Conservation (phyloP, 2,113 vertebrate species). For the Electrona antarctica region DNA sequence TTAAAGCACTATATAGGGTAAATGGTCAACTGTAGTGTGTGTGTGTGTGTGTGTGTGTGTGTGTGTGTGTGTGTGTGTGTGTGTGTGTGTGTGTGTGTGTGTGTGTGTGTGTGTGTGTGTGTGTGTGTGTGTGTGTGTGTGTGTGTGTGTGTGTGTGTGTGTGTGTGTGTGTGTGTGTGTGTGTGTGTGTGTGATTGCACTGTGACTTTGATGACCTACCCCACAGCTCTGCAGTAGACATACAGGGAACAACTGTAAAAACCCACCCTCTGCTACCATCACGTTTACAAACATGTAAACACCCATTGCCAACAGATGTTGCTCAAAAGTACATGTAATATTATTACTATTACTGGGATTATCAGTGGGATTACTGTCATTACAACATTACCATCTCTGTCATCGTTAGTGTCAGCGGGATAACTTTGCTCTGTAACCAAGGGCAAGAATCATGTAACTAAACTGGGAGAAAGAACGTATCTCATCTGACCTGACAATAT, state of each 20-base stretch:
- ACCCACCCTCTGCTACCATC: slow-evolving; percentile 62
- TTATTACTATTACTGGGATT: slow-evolving; percentile 70
- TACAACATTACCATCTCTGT: slow-evolving; percentile 65
- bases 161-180: slow-evolving; percentile 46
- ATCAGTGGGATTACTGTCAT: slow-evolving; percentile 71
- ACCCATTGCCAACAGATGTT: slow-evolving; percentile 72
- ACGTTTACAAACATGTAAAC: slow-evolving; percentile 79
- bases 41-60: slow-evolving; percentile 37
- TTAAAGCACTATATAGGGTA: slow-evolving; percentile 6
- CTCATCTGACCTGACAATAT: slow-evolving; percentile 47
- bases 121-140: slow-evolving; percentile 31
- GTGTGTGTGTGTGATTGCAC: slow-evolving; percentile 56
- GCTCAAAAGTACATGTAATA: slow-evolving; percentile 76
- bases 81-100: slow-evolving; percentile 33
- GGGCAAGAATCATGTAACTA: slow-evolving; percentile 63
- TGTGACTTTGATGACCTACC: slow-evolving; percentile 52
- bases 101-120: slow-evolving; percentile 52
- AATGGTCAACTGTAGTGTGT: slow-evolving; percentile 47
- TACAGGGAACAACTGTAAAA: slow-evolving; percentile 58
- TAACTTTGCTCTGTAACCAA: slow-evolving; percentile 68
- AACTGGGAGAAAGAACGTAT: slow-evolving; percentile 28
- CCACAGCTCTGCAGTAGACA: slow-evolving; percentile 58
- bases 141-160: slow-evolving; percentile 33
- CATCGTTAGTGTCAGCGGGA: slow-evolving; percentile 66
- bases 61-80: slow-evolving; percentile 52